Percentiles rank a stretch among this genome's conserved stretches.
Evolutionary conservation across 2,797 vertebrate genomes (phyloP).

Genomic region (Pogoniulus pusillus): DNA sequence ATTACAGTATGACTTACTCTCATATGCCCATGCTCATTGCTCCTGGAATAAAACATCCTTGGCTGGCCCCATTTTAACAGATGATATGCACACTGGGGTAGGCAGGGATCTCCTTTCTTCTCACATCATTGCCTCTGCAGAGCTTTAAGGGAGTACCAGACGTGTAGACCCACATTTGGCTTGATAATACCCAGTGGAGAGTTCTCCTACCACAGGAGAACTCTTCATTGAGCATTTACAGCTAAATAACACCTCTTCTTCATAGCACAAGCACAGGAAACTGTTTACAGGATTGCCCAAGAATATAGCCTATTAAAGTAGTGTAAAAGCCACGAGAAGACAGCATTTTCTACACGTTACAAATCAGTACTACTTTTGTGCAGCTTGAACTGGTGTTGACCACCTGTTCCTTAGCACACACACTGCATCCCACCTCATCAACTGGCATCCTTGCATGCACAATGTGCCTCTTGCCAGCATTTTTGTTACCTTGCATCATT

Average conservation of each 20-base stretch:
- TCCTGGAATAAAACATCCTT: neutral
- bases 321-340: slow-evolving; percentile 5
- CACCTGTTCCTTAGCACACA: neutral
- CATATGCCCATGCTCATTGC: neutral
- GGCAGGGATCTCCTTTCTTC: neutral
- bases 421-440: neutral
- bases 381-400: neutral
- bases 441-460: neutral
- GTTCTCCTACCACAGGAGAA: neutral
- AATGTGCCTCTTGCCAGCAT: neutral
- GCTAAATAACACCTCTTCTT: slow-evolving; percentile 17
- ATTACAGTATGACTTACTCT: neutral
- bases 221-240: slow-evolving; percentile 19
- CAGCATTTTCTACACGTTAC: neutral
- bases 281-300: neutral
- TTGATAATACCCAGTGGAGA: slow-evolving; percentile 1
- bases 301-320: slow-evolving; percentile 25
- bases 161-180: neutral
- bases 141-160: neutral
- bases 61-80: neutral
- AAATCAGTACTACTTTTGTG: neutral
- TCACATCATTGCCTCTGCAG: neutral
- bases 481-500: neutral
- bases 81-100: neutral
- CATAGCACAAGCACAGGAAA: slow-evolving; percentile 5